phyloP scores from a whole-genome alignment of 1,140 invertebrate genomes.

The Eciton burchellii region DNA sequence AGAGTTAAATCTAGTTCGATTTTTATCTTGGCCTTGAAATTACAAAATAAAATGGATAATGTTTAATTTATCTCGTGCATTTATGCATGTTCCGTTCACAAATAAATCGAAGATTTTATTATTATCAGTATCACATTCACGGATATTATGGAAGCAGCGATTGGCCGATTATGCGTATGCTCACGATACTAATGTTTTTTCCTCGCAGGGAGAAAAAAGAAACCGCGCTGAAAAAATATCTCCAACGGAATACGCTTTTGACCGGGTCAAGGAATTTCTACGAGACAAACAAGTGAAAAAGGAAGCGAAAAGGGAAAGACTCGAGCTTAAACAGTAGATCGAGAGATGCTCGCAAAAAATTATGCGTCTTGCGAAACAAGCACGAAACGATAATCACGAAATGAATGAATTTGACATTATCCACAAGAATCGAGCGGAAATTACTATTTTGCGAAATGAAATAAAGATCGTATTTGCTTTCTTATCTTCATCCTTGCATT shows the following conservation, averaged over 20 bases:
- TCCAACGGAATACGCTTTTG: background rate
- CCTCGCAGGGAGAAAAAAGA: background rate
- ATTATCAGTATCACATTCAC: background rate
- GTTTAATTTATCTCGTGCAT: conserved; percentile 40
- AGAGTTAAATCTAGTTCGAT: conserved; percentile 2
- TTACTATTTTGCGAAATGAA: background rate
- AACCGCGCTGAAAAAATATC: conserved; percentile 8
- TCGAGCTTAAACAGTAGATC: background rate
- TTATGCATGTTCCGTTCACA: background rate
- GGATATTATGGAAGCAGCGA: conserved; percentile 24
- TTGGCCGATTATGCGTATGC: background rate
- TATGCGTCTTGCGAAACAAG: background rate
- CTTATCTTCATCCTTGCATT: background rate
- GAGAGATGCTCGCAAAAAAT: background rate
- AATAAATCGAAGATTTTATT: conserved; percentile 21
- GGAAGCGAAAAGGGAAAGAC: no score
- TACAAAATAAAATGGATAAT: background rate
- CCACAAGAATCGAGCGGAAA: background rate
- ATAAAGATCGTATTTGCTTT: background rate
- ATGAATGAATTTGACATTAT: background rate
- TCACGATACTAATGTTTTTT: background rate
- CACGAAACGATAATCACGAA: background rate
- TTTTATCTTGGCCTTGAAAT: background rate
- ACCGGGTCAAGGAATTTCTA: background rate
- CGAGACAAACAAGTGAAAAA: background rate